Conservation (phyloP, 2,113 vertebrate species). For the Cromileptes altivelis region DNA sequence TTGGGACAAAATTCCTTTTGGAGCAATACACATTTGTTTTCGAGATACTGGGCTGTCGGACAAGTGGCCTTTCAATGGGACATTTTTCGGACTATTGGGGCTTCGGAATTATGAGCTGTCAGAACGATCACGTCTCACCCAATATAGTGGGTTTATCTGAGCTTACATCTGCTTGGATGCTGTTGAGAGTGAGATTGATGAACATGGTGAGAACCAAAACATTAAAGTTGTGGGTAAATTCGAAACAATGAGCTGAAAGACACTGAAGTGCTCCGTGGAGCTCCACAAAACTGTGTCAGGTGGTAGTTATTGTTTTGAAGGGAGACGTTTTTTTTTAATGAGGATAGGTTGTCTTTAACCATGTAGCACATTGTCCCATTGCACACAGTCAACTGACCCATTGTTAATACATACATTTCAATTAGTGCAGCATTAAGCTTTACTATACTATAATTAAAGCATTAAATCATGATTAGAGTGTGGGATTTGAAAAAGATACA, state of each 20-base stretch:
- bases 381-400: background rate
- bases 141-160: background rate
- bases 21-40: too few species aligned
- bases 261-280: too few species aligned
- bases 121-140: too few species aligned
- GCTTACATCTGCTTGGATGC: background rate
- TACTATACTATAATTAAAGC: too few species aligned
- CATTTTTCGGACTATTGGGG: too few species aligned
- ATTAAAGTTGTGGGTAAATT: background rate
- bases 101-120: too few species aligned
- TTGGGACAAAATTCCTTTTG: too few species aligned
- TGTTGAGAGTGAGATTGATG: background rate
- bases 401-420: too few species aligned
- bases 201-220: background rate
- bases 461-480: background rate
- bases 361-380: background rate
- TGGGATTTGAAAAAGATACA: background rate
- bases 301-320: background rate
- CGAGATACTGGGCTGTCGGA: too few species aligned
- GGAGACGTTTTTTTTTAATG: too few species aligned
- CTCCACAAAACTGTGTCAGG: background rate
- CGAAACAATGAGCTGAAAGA: background rate
- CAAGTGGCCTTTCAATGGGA: too few species aligned
- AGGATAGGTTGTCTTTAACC: too few species aligned
- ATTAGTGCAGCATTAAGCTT: background rate